Evolutionary conservation across 2,797 vertebrate species (phyloP), one percentile per base, ranked within the genome.

Genomic region (Clarias pachynema): DNA sequence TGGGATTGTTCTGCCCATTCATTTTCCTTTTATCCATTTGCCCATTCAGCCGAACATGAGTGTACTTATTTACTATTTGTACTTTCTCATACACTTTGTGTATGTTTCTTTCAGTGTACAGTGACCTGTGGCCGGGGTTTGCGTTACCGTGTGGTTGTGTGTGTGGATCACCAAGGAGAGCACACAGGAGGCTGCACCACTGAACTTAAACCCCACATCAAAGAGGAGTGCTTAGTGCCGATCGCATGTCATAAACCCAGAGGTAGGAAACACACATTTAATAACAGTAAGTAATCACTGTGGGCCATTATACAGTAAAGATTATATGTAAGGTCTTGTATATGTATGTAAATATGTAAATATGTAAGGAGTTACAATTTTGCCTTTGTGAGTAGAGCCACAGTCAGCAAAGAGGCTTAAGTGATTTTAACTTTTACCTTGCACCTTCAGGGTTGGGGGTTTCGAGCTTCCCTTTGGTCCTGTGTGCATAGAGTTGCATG

Each of bases 121-220:
- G 97, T 98, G 91, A 98, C 97, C 3, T 98, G 97, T 56, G 97
- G 97, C 18, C 94, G 93, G 1, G 97, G 97, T 0, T 87, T 99
- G 87, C 95, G 96, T 0, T 99, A 98, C 90, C 94, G 97, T 5
- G 97, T 98, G 0, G 97, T 99, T 85, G 92, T 99, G 68, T 99
- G 97, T 31, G 96, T 98, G 24, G 96, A 97, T 91, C 97, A 98
- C 87, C 95, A 86, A 0, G 97, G 97, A 29, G 95, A 98, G 91
- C 97, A 99, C 2, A 95, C 96, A 0, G 97, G 97, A 0, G 97
- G 97, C 89, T 99, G 97, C 86, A 95, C 95, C 2, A 89, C 96
- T 0, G 94, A 96, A 0, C 93, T 96, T 75, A 99, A 98, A 87
- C 94, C 97, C 2, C 97, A 98, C 87, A 95, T 98, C 74, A 99